Base-by-base conservation (phyloP, 2,888 invertebrate genomes). In the Alloplasta piceator region DNA sequence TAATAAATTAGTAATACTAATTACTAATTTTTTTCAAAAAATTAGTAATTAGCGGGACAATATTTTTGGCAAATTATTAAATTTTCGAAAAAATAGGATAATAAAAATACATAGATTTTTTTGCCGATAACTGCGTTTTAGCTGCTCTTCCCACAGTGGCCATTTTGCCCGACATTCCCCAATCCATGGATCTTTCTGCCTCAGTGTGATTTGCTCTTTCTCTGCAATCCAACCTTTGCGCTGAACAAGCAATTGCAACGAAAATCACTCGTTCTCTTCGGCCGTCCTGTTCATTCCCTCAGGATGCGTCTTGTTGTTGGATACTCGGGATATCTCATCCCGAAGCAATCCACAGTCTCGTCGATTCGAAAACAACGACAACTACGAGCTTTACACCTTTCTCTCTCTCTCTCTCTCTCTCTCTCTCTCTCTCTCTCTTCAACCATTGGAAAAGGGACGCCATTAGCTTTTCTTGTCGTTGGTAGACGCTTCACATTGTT, bases 381-480 rank as follows among this genome's bases (percentile, higher is more conserved):
- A 39, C 38, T 38, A 66, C 26, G 39, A 66, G 39, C 10, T 12
- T 66, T 66, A 74, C 74, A 74, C 58, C 55, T 71, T 52, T 38
- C 50, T 26, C 26, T 2, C 26, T 26, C n/a, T n/a, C n/a, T n/a
- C n/a, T n/a, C n/a, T n/a, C n/a, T n/a, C n/a, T n/a, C n/a, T n/a
- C n/a, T n/a, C n/a, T n/a, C n/a, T n/a, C n/a, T n/a, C n/a, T 71
- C 60, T 38, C 50, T 26, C 26, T 2, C 26, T 26, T 26, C 26
- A 3, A 26, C 26, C 26, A 26, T 26, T 26, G 26, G 58, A 6
- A 71, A 71, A 80, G 26, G 26, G 1, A 76, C 52, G 71, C 75
- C 60, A 50, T 66, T 64, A 77, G 66, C 50, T 43, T 38, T 26
- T 60, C 58, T 77, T 64, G 56, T 38, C 71, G 36, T 52, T 41